phyloP scores from a whole-genome alignment of 2,113 vertebrate species.

The Coreoperca whiteheadi region DNA sequence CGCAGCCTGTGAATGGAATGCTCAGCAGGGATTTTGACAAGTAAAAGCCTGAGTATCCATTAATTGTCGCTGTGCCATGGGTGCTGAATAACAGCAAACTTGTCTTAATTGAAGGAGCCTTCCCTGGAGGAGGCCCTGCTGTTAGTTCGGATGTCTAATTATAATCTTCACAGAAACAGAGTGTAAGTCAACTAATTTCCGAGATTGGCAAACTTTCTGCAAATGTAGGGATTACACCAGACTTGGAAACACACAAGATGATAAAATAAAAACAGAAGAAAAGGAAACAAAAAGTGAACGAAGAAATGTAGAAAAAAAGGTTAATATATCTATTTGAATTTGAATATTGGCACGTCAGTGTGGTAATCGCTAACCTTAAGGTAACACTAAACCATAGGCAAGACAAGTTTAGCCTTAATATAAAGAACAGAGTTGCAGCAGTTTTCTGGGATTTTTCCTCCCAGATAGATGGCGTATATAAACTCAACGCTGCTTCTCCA shows the following conservation, averaged over 20 bases:
- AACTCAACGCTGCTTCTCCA: no score
- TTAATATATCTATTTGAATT: not conserved
- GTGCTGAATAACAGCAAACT: slow-evolving; percentile 51
- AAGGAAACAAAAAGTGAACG: not conserved
- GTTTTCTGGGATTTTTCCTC: no score
- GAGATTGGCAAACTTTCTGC: slow-evolving; percentile 43
- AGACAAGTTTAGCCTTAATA: no score
- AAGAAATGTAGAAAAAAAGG: not conserved
- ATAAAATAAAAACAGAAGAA: not conserved
- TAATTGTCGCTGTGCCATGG: slow-evolving; percentile 64
- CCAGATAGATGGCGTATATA: no score
- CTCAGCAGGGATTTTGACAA: slow-evolving; percentile 58
- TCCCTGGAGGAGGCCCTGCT: slow-evolving; percentile 22
- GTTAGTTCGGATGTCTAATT: slow-evolving; percentile 60
- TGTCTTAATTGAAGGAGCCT: slow-evolving; percentile 57
- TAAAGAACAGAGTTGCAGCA: no score
- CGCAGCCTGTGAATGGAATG: slow-evolving; percentile 43
- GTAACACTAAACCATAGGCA: no score
- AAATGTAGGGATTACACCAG: slow-evolving; percentile 41
- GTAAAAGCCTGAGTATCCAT: slow-evolving; percentile 66
- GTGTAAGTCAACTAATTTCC: slow-evolving; percentile 58
- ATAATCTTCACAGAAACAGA: slow-evolving; percentile 47
- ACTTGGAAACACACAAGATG: slow-evolving; percentile 5
- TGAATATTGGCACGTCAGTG: not conserved
- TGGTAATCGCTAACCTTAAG: no score